Conservation (phyloP, 2,797 vertebrate genomes). For the Geotrypetes seraphini region DNA sequence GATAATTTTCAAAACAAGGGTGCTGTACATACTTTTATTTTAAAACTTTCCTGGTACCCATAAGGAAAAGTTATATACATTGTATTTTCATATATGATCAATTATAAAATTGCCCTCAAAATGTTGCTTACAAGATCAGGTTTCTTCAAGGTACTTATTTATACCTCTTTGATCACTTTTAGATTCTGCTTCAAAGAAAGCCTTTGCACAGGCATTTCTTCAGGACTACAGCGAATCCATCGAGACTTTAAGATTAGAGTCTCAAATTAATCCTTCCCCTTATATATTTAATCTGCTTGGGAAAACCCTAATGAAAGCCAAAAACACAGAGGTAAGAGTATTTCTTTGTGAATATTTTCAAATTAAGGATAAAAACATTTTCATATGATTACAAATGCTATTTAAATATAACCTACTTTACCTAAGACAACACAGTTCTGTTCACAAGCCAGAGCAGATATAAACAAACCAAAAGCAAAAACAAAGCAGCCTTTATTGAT, state of each 20-base stretch:
- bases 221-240: constrained; percentile 52
- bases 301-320: constrained; percentile 61
- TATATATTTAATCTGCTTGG: constrained; percentile 42
- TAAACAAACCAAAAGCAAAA: too few relatives aligned
- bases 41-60: too few relatives aligned
- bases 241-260: constrained; percentile 28
- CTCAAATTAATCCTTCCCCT: constrained; percentile 15
- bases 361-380: background rate
- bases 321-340: constrained; percentile 45
- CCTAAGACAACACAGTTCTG: too few relatives aligned
- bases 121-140: constrained; percentile 20
- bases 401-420: too few relatives aligned
- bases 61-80: too few relatives aligned
- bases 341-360: background rate
- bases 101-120: background rate
- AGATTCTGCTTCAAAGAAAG: constrained; percentile 41
- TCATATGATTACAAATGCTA: too few relatives aligned
- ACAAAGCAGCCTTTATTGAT: too few relatives aligned
- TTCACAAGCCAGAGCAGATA: too few relatives aligned
- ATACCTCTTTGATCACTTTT: too few relatives aligned
- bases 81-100: too few relatives aligned
- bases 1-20: too few relatives aligned
- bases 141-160: constrained; percentile 23
- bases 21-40: too few relatives aligned
- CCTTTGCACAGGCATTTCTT: constrained; percentile 56